These are phyloP conservation scores for Micronycteris hirsuta DNA, from an alignment of 2,113 vertebrate genomes.

Conservation along the genomic window DNA sequence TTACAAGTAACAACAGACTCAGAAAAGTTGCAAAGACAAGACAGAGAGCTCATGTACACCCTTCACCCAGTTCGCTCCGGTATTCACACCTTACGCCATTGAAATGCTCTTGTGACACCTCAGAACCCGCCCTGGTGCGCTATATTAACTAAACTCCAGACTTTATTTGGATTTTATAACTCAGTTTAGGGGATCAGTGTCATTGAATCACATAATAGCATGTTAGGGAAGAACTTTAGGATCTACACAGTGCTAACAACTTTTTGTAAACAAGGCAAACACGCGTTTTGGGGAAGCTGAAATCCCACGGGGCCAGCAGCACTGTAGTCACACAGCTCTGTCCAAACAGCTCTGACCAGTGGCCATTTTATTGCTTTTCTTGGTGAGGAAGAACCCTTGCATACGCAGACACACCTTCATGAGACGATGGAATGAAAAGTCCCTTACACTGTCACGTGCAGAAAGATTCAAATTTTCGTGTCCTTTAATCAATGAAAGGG, in stretches of 20 bases:
- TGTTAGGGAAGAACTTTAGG: neutral
- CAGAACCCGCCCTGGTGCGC: neutral
- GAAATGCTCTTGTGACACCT: neutral
- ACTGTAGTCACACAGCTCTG: neutral
- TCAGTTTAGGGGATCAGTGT: neutral
- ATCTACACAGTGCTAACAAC: neutral
- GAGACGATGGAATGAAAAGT: neutral
- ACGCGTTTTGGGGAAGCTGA: neutral
- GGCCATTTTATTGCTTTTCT: neutral
- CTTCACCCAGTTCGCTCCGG: neutral
- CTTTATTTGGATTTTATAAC: neutral
- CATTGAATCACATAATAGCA: neutral
- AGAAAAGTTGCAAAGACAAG: neutral
- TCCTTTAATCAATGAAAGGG: neutral
- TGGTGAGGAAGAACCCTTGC: neutral
- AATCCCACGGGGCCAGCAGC: neutral
- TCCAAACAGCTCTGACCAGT: neutral
- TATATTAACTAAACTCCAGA: neutral
- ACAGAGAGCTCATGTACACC: neutral
- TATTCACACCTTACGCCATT: neutral
- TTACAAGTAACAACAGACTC: neutral
- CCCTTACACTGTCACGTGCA: neutral
- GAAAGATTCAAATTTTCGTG: neutral
- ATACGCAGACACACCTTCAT: neutral
- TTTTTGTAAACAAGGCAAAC: neutral